These are phyloP conservation scores for Grus americana DNA, from an alignment of 2,113 vertebrate species.

Conservation along the genomic window DNA sequence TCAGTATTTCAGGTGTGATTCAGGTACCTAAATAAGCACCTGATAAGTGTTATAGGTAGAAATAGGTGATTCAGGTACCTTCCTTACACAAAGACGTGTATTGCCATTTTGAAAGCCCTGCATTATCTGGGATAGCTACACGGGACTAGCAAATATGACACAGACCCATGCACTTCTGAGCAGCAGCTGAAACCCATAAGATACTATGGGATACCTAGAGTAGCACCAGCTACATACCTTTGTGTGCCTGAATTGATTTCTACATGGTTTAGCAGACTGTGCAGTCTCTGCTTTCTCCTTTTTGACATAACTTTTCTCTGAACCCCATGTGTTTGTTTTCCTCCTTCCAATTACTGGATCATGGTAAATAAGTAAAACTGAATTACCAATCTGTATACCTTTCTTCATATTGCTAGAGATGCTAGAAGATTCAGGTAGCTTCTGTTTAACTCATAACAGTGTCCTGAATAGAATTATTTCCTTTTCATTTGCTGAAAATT, in stretches of 20 bases:
- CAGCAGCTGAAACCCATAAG: neutral
- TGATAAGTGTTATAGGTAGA: neutral
- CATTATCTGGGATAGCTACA: neutral
- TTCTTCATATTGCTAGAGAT: neutral
- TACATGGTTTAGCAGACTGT: neutral
- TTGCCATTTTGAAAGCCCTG: neutral
- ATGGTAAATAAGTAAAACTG: neutral
- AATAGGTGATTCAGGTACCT: neutral
- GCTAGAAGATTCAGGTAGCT: neutral
- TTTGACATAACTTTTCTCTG: neutral
- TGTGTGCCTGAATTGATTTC: neutral
- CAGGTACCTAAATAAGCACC: neutral
- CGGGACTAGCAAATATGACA: neutral
- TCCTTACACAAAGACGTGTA: neutral
- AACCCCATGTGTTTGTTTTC: neutral
- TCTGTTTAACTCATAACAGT: neutral
- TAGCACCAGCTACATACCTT: neutral
- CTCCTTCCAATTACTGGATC: neutral
- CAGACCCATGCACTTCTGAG: neutral
- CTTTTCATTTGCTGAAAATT: neutral
- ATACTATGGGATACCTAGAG: neutral
- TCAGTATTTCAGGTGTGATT: neutral
- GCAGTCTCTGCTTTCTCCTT: neutral
- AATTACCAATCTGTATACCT: neutral
- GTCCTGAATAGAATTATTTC: neutral